Evolutionary conservation across 2,797 vertebrate species (phyloP), one percentile per base, ranked within the genome.

Genomic region (Tokudaia muenninki): DNA sequence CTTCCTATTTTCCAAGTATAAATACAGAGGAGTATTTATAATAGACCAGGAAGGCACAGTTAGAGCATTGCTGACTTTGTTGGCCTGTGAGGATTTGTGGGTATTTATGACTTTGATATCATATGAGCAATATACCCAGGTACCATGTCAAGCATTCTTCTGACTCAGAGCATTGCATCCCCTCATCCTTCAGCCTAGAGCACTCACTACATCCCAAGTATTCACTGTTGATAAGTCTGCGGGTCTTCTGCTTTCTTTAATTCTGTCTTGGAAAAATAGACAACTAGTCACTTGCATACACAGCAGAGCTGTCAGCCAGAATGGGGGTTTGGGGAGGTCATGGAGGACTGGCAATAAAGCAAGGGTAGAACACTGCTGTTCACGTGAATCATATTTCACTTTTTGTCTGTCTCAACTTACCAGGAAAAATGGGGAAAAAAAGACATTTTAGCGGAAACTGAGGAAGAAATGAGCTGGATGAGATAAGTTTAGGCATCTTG

Each of bases 391-490:
- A 74, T 14, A n/a, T 59, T 79, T 94, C 74, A 72, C 6, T 90
- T 84, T 41, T 79, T 83, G 87, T 65, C 83, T 70, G 52, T 59
- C 41, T 90, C 82, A 87, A 87, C 4, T 81, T 86, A 82, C 52
- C 79, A 47, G 3, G 67, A 95, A 86, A 96, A 87, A 88, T 65
- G 47, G 41, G 41, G 47, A 50, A 84, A 93, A 84, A 81, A 55
- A 55, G 47, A 7, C 75, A 63, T 92, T 75, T 83, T 87, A 78
- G 37, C 34, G 94, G 74, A 75, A 89, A 93, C 5, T 81, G 52
- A 74, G 41, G n/a, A 50, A 94, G 24, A 94, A 82, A 82, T 78
- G 79, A 94, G 26, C 57, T 96, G 41, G 3, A 44, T 55, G 37
- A 90, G 52, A 63, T 94, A 84, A 65, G 65, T 89, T 81, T 77